Conservation (phyloP, 2,888 invertebrate species). For the Uloborus plumipes region DNA sequence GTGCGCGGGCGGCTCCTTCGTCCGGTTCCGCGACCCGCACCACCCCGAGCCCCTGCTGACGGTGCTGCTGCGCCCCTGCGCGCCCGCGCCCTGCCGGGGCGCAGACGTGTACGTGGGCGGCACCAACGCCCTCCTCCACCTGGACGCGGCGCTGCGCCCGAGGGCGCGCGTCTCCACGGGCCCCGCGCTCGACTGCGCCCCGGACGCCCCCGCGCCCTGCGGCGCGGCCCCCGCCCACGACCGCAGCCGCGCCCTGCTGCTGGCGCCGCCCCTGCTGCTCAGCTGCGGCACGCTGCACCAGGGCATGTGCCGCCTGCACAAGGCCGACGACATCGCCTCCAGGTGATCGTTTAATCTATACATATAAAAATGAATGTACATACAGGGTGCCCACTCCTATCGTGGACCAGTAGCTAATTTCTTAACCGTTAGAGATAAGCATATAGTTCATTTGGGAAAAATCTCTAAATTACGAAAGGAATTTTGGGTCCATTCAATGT, state of each 20-base stretch:
- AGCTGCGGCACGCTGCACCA: conserved; percentile 63
- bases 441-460: too few relatives aligned
- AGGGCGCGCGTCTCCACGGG: conserved; percentile 36
- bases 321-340: not conserved
- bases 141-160: conserved; percentile 20
- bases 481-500: too few relatives aligned
- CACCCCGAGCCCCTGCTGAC: conserved; percentile 25
- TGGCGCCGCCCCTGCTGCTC: conserved; percentile 41
- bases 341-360: too few relatives aligned
- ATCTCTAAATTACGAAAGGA: too few relatives aligned
- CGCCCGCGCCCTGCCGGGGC: not conserved
- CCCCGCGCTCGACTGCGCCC: conserved; percentile 42
- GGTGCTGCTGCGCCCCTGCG: conserved; percentile 28
- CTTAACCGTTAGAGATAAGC: too few relatives aligned
- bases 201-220: conserved; percentile 43
- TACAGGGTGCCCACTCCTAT: too few relatives aligned
- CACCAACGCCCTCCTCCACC: conserved; percentile 51
- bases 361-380: too few relatives aligned
- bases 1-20: not conserved
- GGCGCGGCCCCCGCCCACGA: conserved; percentile 13
- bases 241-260: conserved; percentile 40
- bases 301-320: conserved; percentile 58
- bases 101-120: conserved; percentile 55
- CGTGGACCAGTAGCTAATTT: too few relatives aligned
- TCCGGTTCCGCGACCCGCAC: conserved; percentile 10